phyloP scores from a whole-genome alignment of 2,888 invertebrate genomes.

The Drosophila subsilvestris region DNA sequence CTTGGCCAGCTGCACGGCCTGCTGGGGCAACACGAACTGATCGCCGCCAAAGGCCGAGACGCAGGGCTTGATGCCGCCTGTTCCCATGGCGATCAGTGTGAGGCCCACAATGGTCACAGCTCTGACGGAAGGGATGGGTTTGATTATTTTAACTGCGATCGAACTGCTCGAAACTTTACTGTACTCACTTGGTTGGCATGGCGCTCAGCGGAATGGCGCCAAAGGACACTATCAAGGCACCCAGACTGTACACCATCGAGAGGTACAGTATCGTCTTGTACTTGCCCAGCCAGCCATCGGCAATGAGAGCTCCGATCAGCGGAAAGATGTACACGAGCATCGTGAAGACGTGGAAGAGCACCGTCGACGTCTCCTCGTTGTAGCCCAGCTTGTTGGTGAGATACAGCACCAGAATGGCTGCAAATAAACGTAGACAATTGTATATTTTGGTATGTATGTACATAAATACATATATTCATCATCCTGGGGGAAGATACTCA shows the following conservation, averaged over 20 bases:
- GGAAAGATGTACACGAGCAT: conserved; percentile 89
- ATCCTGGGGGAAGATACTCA: conserved; percentile 86
- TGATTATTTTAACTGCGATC: no score
- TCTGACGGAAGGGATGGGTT: conserved; percentile 82
- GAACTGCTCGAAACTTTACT: no score
- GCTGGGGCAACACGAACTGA: conserved; percentile 93
- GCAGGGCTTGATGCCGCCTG: conserved; percentile 98
- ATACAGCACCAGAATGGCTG: conserved; percentile 97
- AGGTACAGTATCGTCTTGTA: conserved; percentile 93
- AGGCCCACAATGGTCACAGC: conserved; percentile 88
- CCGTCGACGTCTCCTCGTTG: conserved; percentile 90
- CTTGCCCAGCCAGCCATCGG: conserved; percentile 96
- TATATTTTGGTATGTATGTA: background rate
- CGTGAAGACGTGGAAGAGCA: conserved; percentile 94
- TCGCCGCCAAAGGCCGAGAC: conserved; percentile 98
- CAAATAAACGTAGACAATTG: conserved; percentile 35
- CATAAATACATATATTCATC: no score
- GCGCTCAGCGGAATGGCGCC: conserved; percentile 87
- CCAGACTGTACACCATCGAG: conserved; percentile 93
- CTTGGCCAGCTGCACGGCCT: conserved; percentile 90
- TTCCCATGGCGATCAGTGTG: conserved; percentile 92
- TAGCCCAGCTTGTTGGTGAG: conserved; percentile 91
- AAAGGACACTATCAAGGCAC: conserved; percentile 91
- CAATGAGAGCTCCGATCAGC: conserved; percentile 94
- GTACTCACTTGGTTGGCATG: conserved; percentile 85